These are phyloP conservation scores for Plebejus argus DNA, from an alignment of 2,888 invertebrate species.

Conservation along the genomic window DNA sequence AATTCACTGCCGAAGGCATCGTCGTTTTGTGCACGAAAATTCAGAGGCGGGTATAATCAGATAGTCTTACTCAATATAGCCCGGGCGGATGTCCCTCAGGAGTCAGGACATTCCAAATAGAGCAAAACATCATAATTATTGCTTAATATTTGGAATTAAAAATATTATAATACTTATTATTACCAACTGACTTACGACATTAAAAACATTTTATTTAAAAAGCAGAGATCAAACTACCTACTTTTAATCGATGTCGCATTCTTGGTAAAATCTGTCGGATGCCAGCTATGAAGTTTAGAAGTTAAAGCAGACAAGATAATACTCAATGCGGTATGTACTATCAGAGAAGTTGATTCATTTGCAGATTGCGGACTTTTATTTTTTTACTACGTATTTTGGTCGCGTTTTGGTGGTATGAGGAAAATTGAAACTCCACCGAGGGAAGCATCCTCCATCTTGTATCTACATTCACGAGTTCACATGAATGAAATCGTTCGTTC, in stretches of 20 bases:
- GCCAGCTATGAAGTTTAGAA: no score
- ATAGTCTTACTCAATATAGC: not conserved
- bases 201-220: no score
- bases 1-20: not conserved
- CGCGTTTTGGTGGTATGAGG: not conserved
- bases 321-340: no score
- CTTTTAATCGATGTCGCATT: no score
- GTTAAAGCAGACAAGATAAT: no score
- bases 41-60: not conserved
- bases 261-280: no score
- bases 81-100: not conserved
- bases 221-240: no score
- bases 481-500: constrained; percentile 10
- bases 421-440: not conserved
- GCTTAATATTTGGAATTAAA: not conserved
- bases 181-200: not conserved
- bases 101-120: not conserved
- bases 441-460: not conserved
- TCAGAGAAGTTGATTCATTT: no score
- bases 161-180: not conserved
- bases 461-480: not conserved
- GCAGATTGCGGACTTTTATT: no score
- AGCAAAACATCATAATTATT: not conserved
- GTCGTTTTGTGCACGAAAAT: not conserved
- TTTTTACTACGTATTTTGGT: no score